phyloP scores from a whole-genome alignment of 2,888 invertebrate species.

The Micoletzkya japonica region DNA sequence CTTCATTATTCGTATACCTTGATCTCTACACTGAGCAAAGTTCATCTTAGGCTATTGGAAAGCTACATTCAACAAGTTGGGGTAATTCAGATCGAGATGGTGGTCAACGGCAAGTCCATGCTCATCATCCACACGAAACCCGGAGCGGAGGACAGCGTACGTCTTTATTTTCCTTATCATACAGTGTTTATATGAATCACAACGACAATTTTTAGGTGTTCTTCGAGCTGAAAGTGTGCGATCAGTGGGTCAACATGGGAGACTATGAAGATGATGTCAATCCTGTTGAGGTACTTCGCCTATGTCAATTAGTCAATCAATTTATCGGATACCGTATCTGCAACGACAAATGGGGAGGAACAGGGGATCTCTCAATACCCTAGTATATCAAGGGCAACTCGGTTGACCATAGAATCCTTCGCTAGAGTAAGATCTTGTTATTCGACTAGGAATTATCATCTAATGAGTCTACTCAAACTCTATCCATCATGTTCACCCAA shows the following conservation, averaged over 20 bases:
- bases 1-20: too few relatives aligned
- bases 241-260: constrained; percentile 61
- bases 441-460: too few relatives aligned
- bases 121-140: constrained; percentile 58
- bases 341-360: too few relatives aligned
- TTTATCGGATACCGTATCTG: too few relatives aligned
- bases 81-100: constrained; percentile 43
- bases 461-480: too few relatives aligned
- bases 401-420: too few relatives aligned
- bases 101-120: constrained; percentile 58
- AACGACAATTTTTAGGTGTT: constrained; percentile 46
- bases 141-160: constrained; percentile 53
- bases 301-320: too few relatives aligned
- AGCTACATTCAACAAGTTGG: not conserved
- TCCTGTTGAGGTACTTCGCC: constrained; percentile 42
- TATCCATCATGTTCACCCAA: too few relatives aligned
- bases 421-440: too few relatives aligned
- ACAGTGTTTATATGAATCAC: not conserved
- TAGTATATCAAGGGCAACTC: too few relatives aligned
- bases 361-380: too few relatives aligned
- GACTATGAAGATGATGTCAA: constrained; percentile 58
- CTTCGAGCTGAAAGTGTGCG: constrained; percentile 61
- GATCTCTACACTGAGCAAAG: not conserved
- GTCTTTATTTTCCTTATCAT: not conserved
- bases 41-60: not conserved